Base-by-base conservation (phyloP, 2,888 invertebrate species). In the Phoenoteleia sp. region DNA sequence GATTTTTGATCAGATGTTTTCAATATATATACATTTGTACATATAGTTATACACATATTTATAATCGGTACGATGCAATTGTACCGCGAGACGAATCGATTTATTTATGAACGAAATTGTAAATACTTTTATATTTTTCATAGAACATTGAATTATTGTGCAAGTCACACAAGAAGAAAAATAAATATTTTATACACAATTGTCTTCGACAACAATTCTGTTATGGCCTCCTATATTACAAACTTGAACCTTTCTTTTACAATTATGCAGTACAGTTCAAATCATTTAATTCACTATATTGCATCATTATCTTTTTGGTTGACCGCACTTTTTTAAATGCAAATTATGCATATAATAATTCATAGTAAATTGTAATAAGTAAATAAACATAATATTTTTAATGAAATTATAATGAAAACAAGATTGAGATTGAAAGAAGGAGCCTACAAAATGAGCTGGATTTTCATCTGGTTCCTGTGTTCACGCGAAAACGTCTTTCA, bases 381-480 rank as follows among this genome's bases (percentile, higher is more conserved):
- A n/a, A n/a, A n/a, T n/a, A n/a, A 27, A 27, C 27, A 27, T 27
- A 5, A 27, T 27, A 27, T 27, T 27, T 27, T 3, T 5, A 27
- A 27, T 27, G 27, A 6, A 6, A 5, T 27, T 27, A 27, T 5
- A 27, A 27, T 6, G 27, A 5, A 27, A 27, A 27, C 27, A 33
- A 33, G 2, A 33, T 33, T 33, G 33, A 33, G 27, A 27, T 49
- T 21, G 9, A 36, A 52, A 47, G 23, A 72, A 33, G 79, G 71
- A 79, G 64, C 71, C 71, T 74, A 86, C 83, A 72, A 86, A 66
- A 80, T 84, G 75, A 84, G 84, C 84, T 81, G 85, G 77, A 88
- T 75, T 62, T 75, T 87, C 82, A 19, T 91, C 91, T 92, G 92
- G 92, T 91, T 93, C 93, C 95, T 95, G 95, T 95, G 95, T 95